Conservation (phyloP, 2,113 vertebrate species). For the Fregata magnificens region DNA sequence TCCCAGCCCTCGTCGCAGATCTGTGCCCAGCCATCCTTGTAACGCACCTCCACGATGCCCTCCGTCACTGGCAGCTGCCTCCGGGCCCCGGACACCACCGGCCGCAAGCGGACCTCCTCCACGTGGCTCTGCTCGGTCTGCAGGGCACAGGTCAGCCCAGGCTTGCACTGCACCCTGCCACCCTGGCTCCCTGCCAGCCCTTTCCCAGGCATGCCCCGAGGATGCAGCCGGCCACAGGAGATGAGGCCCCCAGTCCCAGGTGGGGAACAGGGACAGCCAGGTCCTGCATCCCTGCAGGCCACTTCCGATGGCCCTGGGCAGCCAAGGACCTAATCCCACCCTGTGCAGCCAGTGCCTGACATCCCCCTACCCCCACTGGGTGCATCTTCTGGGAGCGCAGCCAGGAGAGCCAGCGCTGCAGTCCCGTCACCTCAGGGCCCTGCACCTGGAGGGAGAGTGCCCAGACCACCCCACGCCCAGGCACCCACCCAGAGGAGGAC, state of each 20-base stretch:
- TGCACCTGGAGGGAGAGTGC: background rate
- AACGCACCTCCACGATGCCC: constrained; percentile 89
- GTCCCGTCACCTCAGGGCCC: accelerated
- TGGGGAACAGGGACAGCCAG: background rate
- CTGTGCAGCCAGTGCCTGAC: background rate
- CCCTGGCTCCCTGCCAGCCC: background rate
- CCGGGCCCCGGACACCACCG: constrained; percentile 72
- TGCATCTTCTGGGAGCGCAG: accelerated
- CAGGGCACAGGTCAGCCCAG: background rate
- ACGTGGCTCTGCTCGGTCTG: constrained; percentile 84
- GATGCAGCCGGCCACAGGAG: background rate
- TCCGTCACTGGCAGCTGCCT: constrained; percentile 82
- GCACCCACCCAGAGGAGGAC: background rate
- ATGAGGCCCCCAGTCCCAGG: no score
- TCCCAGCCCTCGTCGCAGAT: constrained; percentile 90
- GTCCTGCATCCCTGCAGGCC: background rate
- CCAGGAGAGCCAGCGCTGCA: background rate
- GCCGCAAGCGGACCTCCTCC: constrained; percentile 88
- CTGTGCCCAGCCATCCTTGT: constrained; percentile 86
- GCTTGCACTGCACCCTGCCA: accelerated
- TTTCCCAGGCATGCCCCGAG: background rate
- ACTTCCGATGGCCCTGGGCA: background rate
- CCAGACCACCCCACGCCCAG: background rate
- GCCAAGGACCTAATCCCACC: background rate
- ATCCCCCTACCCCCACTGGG: accelerated